Percentiles rank a stretch among this genome's conserved stretches.
These are phyloP conservation scores for Cephalopholis sonnerati DNA, from an alignment of 2,113 vertebrate species.

Conservation along the genomic window DNA sequence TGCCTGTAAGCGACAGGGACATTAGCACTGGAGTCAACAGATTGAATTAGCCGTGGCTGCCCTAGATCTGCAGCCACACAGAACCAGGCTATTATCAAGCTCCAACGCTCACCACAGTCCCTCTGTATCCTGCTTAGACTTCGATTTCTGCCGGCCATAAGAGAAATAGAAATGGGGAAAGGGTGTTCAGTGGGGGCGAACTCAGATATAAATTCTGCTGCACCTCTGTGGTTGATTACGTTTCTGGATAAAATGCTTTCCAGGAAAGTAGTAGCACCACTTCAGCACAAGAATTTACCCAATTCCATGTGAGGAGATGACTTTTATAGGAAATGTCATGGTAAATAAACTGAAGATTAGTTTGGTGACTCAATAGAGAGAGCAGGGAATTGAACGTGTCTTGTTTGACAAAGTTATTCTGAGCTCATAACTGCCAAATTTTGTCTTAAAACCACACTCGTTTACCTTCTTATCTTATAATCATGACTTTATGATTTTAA, in stretches of 20 bases:
- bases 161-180: slow-evolving; percentile 12
- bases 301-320: neutral
- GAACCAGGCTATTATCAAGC: slow-evolving; percentile 50
- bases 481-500: neutral
- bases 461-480: too few species aligned
- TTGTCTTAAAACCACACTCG: neutral
- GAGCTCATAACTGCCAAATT: neutral
- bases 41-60: slow-evolving; percentile 34
- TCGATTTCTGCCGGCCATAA: slow-evolving; percentile 44
- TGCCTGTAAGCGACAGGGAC: slow-evolving; percentile 24
- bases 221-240: slow-evolving; percentile 11
- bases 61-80: slow-evolving; percentile 47
- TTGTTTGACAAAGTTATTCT: neutral
- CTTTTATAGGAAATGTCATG: neutral
- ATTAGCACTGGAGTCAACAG: slow-evolving; percentile 28
- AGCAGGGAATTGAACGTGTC: neutral
- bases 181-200: slow-evolving; percentile 14
- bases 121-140: slow-evolving; percentile 15
- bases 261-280: slow-evolving; percentile 5
- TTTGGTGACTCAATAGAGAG: neutral
- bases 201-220: neutral
- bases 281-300: neutral
- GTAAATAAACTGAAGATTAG: slow-evolving; percentile 1
- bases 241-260: slow-evolving; percentile 20
- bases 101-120: slow-evolving; percentile 11